Percentiles rank a stretch among this genome's conserved stretches.
phyloP scores from a whole-genome alignment of 2,113 vertebrate species.

The Corythornis vintsioides region DNA sequence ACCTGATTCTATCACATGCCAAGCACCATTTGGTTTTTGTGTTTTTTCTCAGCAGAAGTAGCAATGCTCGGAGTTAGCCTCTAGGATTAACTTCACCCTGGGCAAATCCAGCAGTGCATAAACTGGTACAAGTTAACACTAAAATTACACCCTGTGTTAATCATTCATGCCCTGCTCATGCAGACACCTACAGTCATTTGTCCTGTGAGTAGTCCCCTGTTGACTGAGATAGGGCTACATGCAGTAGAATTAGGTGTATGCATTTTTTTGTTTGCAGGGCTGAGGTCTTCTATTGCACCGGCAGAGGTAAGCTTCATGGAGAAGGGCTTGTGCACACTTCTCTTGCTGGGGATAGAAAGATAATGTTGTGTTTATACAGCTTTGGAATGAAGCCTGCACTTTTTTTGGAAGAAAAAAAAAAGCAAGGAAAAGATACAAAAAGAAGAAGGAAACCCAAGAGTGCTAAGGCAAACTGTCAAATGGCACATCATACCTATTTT shows the following conservation, averaged over 20 bases:
- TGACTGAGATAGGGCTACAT: neutral
- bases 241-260: neutral
- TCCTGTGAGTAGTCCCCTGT: neutral
- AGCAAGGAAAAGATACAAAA: constrained; percentile 34
- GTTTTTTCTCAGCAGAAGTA: constrained; percentile 3
- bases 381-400: constrained; percentile 75
- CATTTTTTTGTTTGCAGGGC: neutral
- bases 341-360: constrained; percentile 71
- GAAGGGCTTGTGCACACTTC: constrained; percentile 29
- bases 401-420: neutral
- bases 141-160: neutral
- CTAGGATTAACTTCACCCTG: neutral
- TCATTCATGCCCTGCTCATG: neutral
- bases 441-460: constrained; percentile 62
- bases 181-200: neutral
- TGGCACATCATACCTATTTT: constrained; percentile 77
- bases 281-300: neutral
- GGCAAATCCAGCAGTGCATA: neutral
- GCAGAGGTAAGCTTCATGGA: neutral
- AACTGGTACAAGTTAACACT: neutral
- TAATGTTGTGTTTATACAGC: constrained; percentile 84
- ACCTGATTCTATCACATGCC: neutral
- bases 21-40: neutral
- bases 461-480: constrained; percentile 80
- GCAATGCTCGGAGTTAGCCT: neutral